These are phyloP conservation scores for Leptarthrus brevirostris DNA, from an alignment of 2,888 invertebrate species.

Conservation along the genomic window DNA sequence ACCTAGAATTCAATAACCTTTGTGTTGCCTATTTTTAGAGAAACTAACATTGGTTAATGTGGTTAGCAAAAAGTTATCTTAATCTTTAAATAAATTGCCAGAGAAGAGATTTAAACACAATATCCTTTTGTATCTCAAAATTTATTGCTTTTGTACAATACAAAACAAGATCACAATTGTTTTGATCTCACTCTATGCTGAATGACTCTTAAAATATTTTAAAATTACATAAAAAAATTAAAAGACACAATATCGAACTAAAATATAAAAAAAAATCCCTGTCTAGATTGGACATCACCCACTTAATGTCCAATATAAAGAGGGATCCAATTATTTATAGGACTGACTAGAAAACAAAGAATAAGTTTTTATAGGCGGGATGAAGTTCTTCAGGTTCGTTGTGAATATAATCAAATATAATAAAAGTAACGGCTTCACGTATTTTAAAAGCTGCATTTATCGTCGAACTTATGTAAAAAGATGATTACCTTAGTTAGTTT, in stretches of 20 bases:
- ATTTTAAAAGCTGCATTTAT: constrained; percentile 50
- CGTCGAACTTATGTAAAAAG: constrained; percentile 11
- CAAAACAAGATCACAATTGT: constrained; percentile 20
- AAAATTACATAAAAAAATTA: constrained; percentile 46
- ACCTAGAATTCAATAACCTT: no score
- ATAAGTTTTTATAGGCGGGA: constrained; percentile 19
- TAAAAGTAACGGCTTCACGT: neutral
- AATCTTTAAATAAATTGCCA: no score
- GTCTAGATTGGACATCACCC: constrained; percentile 49
- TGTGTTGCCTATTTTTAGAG: no score
- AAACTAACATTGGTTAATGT: no score
- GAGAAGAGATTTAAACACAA: no score
- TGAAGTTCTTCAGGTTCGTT: neutral
- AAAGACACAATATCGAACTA: constrained; percentile 34
- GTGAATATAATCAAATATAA: no score
- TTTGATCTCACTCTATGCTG: neutral
- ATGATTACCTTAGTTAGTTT: constrained; percentile 75
- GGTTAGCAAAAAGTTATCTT: no score
- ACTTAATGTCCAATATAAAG: constrained; percentile 47
- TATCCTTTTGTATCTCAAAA: constrained; percentile 42
- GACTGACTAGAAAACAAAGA: constrained; percentile 48
- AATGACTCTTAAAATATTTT: constrained; percentile 51
- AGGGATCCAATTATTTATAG: constrained; percentile 25
- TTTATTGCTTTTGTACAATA: constrained; percentile 14
- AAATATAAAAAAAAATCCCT: constrained; percentile 43